Conservation (phyloP, 2,888 invertebrate species). For the Pilophorus perplexus region DNA sequence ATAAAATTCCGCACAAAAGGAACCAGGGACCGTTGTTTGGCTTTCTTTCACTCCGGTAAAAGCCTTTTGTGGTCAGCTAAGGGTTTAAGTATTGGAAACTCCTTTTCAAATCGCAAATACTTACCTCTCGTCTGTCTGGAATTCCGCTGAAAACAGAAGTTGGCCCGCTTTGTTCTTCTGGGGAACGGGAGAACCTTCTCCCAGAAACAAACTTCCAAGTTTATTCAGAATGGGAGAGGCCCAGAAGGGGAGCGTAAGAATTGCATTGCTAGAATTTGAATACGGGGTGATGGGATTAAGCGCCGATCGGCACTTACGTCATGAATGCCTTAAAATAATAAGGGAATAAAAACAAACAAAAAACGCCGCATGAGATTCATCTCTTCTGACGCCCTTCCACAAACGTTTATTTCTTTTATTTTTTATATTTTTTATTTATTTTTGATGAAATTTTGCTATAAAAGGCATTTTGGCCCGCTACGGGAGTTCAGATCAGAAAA, state of each 20-base stretch:
- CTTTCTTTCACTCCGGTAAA: neutral
- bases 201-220: neutral
- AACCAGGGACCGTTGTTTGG: slow-evolving; percentile 1
- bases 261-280: neutral
- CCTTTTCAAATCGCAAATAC: slow-evolving; percentile 18
- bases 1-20: slow-evolving; percentile 1
- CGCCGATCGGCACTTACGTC: neutral
- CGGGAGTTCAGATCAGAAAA: too few relatives aligned
- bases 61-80: slow-evolving; percentile 9
- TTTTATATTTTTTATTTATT: too few relatives aligned
- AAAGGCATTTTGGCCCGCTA: too few relatives aligned
- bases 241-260: neutral
- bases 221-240: neutral
- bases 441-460: too few relatives aligned
- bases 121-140: slow-evolving; percentile 1
- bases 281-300: slow-evolving; percentile 1
- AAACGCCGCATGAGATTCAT: too few relatives aligned
- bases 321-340: too few relatives aligned
- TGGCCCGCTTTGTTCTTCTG: neutral
- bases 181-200: too few relatives aligned
- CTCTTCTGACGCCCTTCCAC: too few relatives aligned
- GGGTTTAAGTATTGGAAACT: slow-evolving; percentile 8
- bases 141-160: neutral
- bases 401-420: too few relatives aligned
- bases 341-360: too few relatives aligned